These are phyloP conservation scores for Myripristis jacobus DNA, from an alignment of 2,797 vertebrate genomes.

Conservation along the genomic window DNA sequence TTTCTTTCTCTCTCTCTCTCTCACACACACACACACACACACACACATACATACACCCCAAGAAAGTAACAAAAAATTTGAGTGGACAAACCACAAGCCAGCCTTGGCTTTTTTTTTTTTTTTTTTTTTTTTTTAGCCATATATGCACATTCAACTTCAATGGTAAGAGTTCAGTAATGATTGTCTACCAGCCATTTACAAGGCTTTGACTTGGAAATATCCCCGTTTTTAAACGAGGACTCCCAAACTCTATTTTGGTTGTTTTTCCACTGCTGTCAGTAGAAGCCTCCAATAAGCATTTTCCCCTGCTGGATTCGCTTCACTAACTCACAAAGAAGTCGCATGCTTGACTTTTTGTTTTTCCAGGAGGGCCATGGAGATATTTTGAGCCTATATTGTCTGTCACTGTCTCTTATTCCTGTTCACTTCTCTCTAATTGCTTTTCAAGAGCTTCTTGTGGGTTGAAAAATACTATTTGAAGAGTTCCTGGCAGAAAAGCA, in stretches of 20 bases:
- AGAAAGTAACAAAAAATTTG: constrained; percentile 43
- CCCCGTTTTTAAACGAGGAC: constrained; percentile 52
- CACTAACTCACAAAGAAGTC: constrained; percentile 64
- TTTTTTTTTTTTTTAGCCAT: constrained; percentile 38
- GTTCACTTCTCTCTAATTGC: constrained; percentile 74
- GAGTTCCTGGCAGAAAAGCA: constrained; percentile 63
- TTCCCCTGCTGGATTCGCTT: constrained; percentile 71
- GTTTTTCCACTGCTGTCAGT: constrained; percentile 76
- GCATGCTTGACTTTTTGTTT: constrained; percentile 65
- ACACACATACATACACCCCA: neutral
- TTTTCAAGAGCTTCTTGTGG: constrained; percentile 78
- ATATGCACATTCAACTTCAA: constrained; percentile 46
- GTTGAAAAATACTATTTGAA: constrained; percentile 71
- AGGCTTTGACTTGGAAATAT: constrained; percentile 57
- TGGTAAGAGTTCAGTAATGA: constrained; percentile 52
- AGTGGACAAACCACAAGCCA: constrained; percentile 35
- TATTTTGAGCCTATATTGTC: constrained; percentile 69
- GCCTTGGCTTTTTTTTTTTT: constrained; percentile 31
- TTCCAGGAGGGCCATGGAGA: constrained; percentile 65
- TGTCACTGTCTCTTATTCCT: constrained; percentile 65
- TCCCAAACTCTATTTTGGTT: constrained; percentile 64
- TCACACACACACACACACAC: no score
- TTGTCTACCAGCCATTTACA: constrained; percentile 52
- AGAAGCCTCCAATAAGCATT: constrained; percentile 67
- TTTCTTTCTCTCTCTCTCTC: no score